A percentile compares a stretch with the other conserved stretches of the same genome.
These are phyloP conservation scores for Xanthia togata DNA, from an alignment of 2,888 invertebrate genomes.

Conservation along the genomic window DNA sequence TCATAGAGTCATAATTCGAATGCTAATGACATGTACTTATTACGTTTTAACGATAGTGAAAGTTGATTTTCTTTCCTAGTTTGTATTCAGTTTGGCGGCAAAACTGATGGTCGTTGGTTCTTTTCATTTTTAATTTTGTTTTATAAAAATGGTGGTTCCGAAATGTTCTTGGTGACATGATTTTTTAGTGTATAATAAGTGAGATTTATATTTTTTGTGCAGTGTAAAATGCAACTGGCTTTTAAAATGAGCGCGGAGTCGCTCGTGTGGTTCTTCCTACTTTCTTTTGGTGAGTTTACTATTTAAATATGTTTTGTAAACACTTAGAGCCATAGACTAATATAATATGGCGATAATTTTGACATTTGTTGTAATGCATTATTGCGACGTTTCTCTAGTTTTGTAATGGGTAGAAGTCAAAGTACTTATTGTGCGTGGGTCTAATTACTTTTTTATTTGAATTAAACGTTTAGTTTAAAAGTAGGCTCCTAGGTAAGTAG, in stretches of 20 bases:
- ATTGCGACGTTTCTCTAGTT: constrained; percentile 8
- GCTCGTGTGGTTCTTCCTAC: constrained; percentile 67
- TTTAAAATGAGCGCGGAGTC: constrained; percentile 67
- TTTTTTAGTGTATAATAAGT: constrained; percentile 37
- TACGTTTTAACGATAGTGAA: constrained; percentile 75
- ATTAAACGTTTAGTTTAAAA: not conserved
- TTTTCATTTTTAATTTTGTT: constrained; percentile 47
- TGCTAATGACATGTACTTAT: constrained; percentile 67
- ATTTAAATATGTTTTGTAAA: constrained; percentile 40
- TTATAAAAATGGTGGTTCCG: constrained; percentile 40
- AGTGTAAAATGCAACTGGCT: constrained; percentile 42
- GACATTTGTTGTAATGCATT: constrained; percentile 45
- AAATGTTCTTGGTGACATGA: constrained; percentile 26
- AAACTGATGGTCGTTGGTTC: constrained; percentile 67
- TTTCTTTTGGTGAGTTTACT: constrained; percentile 75
- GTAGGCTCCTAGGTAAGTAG: no score
- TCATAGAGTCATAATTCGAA: constrained; percentile 63
- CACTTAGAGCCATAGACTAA: constrained; percentile 27
- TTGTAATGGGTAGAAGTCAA: not conserved
- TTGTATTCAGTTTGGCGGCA: constrained; percentile 85
- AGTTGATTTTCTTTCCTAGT: constrained; percentile 60
- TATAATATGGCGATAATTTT: constrained; percentile 29
- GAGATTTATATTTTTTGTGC: constrained; percentile 36
- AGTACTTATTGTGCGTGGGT: not conserved
- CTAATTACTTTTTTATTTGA: not conserved